Evolutionary conservation across 2,113 vertebrate species (phyloP).

Genomic region (Caretta caretta): DNA sequence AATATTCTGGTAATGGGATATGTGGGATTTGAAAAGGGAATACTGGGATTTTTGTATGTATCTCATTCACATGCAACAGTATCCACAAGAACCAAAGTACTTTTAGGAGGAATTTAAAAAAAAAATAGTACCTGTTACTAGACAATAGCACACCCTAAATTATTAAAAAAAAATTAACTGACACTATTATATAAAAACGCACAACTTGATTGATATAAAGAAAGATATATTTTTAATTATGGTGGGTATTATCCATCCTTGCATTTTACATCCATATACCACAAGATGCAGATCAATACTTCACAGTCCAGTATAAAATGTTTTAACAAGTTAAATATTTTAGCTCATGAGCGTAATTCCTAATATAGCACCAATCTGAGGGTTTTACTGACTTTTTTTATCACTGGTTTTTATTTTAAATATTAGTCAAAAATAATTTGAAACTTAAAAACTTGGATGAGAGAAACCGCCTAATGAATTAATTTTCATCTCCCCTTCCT

Average conservation of each 20-base stretch:
- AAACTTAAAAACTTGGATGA: conserved; percentile 9
- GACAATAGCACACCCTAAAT: background rate
- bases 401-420: conserved; percentile 13
- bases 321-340: conserved; percentile 50
- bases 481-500: conserved; percentile 28
- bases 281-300: background rate
- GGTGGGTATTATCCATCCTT: background rate
- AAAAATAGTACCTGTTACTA: background rate
- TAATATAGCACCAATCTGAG: conserved; percentile 2
- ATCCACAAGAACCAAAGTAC: background rate
- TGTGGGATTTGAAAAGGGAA: background rate
- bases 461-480: background rate
- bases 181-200: background rate
- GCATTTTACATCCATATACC: background rate
- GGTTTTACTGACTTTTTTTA: background rate
- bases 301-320: conserved; percentile 41
- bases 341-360: conserved; percentile 40
- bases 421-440: conserved; percentile 37
- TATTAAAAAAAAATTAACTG: background rate
- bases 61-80: conserved; percentile 20
- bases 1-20: background rate
- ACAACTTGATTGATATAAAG: background rate
- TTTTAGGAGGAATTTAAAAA: background rate
- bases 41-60: background rate
- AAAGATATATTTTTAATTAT: background rate